These are phyloP conservation scores for Prolemur simus DNA, from an alignment of 2,113 vertebrate species.

Conservation along the genomic window DNA sequence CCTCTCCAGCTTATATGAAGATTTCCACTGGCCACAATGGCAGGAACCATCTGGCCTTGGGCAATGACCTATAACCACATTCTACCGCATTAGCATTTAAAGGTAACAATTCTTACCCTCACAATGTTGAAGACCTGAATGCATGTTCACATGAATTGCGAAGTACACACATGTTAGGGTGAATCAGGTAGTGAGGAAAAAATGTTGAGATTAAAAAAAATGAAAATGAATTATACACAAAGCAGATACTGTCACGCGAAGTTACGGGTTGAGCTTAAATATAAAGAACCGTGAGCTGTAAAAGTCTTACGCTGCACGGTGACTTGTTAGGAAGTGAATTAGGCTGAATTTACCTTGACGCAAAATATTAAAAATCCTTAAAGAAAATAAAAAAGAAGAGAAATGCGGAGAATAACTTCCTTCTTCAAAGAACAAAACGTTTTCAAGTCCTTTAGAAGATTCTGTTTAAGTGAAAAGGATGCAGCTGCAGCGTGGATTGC, in stretches of 20 bases:
- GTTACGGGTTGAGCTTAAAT: neutral
- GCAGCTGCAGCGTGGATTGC: neutral
- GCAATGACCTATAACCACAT: fast-evolving
- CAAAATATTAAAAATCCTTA: constrained; percentile 5
- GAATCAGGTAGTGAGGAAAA: neutral
- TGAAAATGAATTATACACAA: neutral
- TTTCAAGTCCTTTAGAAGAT: neutral
- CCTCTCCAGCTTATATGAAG: neutral
- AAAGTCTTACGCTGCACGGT: neutral
- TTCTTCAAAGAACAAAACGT: constrained; percentile 41
- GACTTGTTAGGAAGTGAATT: neutral
- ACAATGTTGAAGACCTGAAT: neutral
- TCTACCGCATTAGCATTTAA: fast-evolving
- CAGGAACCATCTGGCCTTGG: neutral
- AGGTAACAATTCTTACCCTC: neutral
- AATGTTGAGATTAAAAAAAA: neutral
- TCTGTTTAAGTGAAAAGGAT: neutral
- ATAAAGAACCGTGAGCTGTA: neutral
- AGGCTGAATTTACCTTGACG: constrained; percentile 35
- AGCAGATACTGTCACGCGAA: neutral
- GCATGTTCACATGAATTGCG: neutral
- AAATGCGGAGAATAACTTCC: neutral
- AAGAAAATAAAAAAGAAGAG: neutral
- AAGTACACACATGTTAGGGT: neutral
- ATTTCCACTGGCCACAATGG: neutral